Evolutionary conservation across 2,797 vertebrate genomes (phyloP).

Genomic region (Protosalanx chinensis): DNA sequence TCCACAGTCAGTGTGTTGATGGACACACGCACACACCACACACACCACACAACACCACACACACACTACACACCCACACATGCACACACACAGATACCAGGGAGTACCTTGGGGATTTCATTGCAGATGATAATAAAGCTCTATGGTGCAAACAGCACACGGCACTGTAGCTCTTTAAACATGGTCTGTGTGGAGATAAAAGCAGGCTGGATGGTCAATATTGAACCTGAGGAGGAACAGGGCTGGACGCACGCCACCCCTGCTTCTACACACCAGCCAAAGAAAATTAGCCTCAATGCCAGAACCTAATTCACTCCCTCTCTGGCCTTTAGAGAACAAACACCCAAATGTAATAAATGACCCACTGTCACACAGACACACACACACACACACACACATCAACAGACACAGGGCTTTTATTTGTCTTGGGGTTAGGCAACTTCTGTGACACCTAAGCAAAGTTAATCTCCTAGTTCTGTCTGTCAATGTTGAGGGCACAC

Average conservation of each 20-base stretch:
- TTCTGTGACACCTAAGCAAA: slow-evolving; percentile 53
- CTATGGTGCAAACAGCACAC: slow-evolving; percentile 47
- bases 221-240: slow-evolving; percentile 73
- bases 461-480: slow-evolving; percentile 44
- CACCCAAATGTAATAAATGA: slow-evolving; percentile 81
- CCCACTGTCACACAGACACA: slow-evolving; percentile 33
- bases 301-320: slow-evolving; percentile 47
- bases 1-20: background rate
- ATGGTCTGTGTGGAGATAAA: slow-evolving; percentile 67
- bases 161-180: slow-evolving; percentile 55
- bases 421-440: slow-evolving; percentile 62
- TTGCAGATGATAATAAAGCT: slow-evolving; percentile 47
- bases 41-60: background rate
- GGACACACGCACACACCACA: slow-evolving; percentile 9
- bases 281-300: slow-evolving; percentile 48
- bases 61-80: slow-evolving; percentile 14
- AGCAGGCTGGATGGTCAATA: slow-evolving; percentile 79
- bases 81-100: slow-evolving; percentile 1
- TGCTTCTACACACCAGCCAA: slow-evolving; percentile 67
- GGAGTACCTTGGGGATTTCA: slow-evolving; percentile 1
- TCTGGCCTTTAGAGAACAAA: slow-evolving; percentile 76
- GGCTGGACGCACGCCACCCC: slow-evolving; percentile 64
- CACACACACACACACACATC: slow-evolving; percentile 8
- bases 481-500: slow-evolving; percentile 31
- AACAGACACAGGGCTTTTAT: slow-evolving; percentile 42